Conservation (phyloP, 1,140 invertebrate species). For the Calliopsis andreniformis region DNA sequence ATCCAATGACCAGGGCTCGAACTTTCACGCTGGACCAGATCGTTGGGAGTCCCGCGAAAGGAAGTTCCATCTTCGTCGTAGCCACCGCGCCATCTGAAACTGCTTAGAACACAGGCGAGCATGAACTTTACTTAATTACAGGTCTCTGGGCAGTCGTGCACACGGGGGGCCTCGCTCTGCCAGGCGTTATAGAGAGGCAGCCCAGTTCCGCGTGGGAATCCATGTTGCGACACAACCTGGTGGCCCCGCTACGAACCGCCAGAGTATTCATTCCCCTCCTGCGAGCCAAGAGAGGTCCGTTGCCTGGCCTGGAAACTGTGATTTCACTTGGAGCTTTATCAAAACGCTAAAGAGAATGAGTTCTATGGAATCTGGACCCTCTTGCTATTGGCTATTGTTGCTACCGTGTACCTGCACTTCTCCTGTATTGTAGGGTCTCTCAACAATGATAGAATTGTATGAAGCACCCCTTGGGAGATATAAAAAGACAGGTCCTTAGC, state of each 20-base stretch:
- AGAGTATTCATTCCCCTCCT: conserved; percentile 88
- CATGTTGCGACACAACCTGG: conserved; percentile 88
- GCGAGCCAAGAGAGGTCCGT: conserved; percentile 81
- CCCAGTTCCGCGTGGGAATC: conserved; percentile 89
- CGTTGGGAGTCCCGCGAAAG: background rate
- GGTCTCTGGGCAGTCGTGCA: conserved; percentile 92
- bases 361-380: too few relatives aligned
- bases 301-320: too few relatives aligned
- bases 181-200: conserved; percentile 86
- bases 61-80: conserved; percentile 31
- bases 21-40: background rate
- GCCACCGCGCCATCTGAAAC: conserved; percentile 10
- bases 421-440: too few relatives aligned
- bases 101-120: conserved; percentile 21
- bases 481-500: too few relatives aligned
- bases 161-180: conserved; percentile 87
- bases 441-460: too few relatives aligned
- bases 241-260: conserved; percentile 88
- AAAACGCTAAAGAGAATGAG: too few relatives aligned
- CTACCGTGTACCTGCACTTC: too few relatives aligned
- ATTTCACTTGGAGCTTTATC: too few relatives aligned
- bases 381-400: too few relatives aligned
- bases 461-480: too few relatives aligned
- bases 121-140: conserved; percentile 75
- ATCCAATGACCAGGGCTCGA: background rate